Base-by-base conservation (phyloP, 1,140 invertebrate genomes). In the Monomorium pharaonis region DNA sequence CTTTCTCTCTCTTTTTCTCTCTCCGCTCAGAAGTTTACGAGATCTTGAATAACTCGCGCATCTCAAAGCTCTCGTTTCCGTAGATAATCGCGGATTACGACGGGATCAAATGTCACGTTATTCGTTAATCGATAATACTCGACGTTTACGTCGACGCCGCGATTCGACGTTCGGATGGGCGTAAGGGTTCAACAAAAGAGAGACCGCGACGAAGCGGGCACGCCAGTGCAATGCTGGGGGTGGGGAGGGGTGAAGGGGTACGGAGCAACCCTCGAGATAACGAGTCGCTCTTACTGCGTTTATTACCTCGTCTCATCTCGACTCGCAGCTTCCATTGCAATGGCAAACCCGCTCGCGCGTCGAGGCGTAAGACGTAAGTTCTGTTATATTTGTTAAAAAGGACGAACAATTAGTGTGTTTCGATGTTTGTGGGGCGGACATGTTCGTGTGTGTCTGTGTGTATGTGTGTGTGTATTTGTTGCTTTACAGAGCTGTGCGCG, bases 321-420 rank as follows among this genome's bases (percentile, higher is more conserved):
- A 6, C 75, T 76, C 72, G 85, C 21, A 33, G n/a, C n/a, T n/a
- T n/a, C n/a, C n/a, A n/a, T n/a, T n/a, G n/a, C n/a, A n/a, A n/a
- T n/a, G n/a, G n/a, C n/a, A n/a, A n/a, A n/a, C n/a, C n/a, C 47
- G 80, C 56, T 70, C 62, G 42, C 70, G 51, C 37, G 30, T 88
- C 58, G 62, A 58, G n/a, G 78, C n/a, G 58, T 91, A 91, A 93
- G 92, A 93, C 88, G 89, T 93, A 93, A 92, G 91, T 93, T 93
- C 80, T 92, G 91, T 91, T 92, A 93, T 93, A 93, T 93, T 93
- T 93, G 88, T 93, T 93, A 93, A 92, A 93, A 93, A 93, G 92
- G 92, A 92, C 92, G 91, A 93, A 93, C 92, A 93, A 87, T 92
- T 93, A 93, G 67, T 91, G 91, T 91, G 44, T 78, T 80, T 80